These are phyloP conservation scores for Axea sp. DNA, from an alignment of 2,888 invertebrate species.

Conservation along the genomic window DNA sequence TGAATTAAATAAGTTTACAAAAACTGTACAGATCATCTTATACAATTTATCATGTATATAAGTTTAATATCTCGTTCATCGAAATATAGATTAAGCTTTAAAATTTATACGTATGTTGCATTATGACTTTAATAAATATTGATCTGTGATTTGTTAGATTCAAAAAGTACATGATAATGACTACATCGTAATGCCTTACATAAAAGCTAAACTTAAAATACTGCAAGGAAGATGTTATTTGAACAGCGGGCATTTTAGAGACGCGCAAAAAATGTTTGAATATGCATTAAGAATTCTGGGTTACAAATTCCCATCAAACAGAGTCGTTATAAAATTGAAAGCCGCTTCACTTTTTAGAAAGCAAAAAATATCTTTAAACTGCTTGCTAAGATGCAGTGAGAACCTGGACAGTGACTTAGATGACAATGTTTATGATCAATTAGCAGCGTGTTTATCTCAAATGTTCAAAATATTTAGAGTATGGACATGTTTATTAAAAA, in stretches of 20 bases:
- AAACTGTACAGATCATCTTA: no score
- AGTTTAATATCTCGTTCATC: no score
- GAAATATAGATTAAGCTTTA: no score
- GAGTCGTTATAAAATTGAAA: constrained; percentile 68
- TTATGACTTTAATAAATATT: no score
- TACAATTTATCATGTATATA: no score
- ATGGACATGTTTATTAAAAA: no score
- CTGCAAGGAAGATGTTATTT: constrained; percentile 79
- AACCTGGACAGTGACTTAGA: constrained; percentile 70
- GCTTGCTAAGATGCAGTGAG: constrained; percentile 67
- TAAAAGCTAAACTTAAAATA: constrained; percentile 79
- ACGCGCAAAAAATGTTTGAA: constrained; percentile 76
- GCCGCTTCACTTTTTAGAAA: constrained; percentile 69
- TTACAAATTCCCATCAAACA: constrained; percentile 77
- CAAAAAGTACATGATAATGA: constrained; percentile 68
- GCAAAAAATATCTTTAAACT: constrained; percentile 73
- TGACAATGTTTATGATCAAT: constrained; percentile 78
- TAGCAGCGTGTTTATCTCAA: constrained; percentile 79
- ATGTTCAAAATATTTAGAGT: constrained; percentile 79
- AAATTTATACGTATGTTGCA: no score
- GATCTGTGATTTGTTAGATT: constrained; percentile 65
- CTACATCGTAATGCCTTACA: constrained; percentile 70
- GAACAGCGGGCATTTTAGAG: constrained; percentile 76
- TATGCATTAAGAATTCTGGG: constrained; percentile 78
- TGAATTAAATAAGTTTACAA: no score